Conservation (phyloP, 2,113 vertebrate genomes). For the Indri indri region DNA sequence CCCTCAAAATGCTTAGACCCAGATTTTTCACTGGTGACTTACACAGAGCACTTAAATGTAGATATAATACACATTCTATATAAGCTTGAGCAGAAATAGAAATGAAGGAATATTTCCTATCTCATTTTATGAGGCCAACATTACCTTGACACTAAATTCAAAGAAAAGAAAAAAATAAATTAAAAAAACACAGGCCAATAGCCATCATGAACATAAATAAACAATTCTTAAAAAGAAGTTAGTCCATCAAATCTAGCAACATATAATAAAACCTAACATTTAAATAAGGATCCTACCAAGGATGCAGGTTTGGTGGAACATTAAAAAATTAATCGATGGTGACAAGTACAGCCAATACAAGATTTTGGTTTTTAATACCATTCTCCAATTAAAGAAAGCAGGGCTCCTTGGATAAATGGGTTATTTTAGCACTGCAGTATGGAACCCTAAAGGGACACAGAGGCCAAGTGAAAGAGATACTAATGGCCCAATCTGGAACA, state of each 20-base stretch:
- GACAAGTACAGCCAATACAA: background rate
- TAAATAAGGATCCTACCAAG: background rate
- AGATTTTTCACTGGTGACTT: background rate
- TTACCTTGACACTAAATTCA: background rate
- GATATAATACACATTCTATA: background rate
- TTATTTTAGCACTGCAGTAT: background rate
- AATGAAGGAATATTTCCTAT: background rate
- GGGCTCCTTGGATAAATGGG: background rate
- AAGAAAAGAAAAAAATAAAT: background rate
- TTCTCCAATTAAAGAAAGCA: background rate
- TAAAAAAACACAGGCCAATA: background rate
- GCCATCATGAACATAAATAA: background rate
- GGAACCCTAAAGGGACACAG: background rate
- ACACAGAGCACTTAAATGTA: background rate
- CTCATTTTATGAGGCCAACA: background rate
- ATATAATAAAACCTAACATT: background rate
- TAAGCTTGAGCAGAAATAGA: background rate
- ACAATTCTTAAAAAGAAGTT: background rate
- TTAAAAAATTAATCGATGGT: background rate
- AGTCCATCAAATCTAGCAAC: background rate
- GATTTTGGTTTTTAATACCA: background rate
- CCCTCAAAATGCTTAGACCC: background rate
- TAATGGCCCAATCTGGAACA: background rate
- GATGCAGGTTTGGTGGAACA: background rate
- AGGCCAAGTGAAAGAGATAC: background rate